A percentile compares a stretch with the other conserved stretches of the same genome.
These are phyloP conservation scores for Polydrusus cervinus DNA, from an alignment of 2,888 invertebrate genomes.

Conservation along the genomic window DNA sequence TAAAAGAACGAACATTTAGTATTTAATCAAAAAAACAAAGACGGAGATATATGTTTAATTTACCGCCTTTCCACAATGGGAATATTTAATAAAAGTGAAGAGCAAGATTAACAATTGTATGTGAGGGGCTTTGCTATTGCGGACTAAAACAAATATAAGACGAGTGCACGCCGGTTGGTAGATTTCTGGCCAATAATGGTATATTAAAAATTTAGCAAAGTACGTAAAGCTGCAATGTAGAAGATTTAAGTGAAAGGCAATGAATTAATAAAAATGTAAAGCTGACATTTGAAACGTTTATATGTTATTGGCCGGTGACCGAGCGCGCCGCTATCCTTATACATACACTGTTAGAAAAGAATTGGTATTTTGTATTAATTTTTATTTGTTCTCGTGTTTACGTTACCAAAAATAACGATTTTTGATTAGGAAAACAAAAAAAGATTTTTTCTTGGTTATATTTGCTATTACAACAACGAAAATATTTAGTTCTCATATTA, in stretches of 20 bases:
- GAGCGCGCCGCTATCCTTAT: too few species aligned
- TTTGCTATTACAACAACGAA: too few species aligned
- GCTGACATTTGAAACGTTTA: too few species aligned
- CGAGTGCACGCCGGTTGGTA: constrained; percentile 32
- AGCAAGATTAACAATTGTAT: constrained; percentile 55
- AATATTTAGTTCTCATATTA: too few species aligned
- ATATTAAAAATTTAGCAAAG: constrained; percentile 54
- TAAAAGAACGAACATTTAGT: constrained; percentile 3
- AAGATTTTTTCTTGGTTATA: too few species aligned
- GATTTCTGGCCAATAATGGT: constrained; percentile 48
- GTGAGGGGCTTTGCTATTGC: constrained; percentile 45
- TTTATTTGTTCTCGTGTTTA: too few species aligned
- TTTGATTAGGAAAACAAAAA: too few species aligned
- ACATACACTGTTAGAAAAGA: too few species aligned
- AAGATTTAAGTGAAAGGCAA: constrained; percentile 28
- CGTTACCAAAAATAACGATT: too few species aligned
- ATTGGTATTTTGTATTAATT: too few species aligned
- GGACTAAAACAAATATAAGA: constrained; percentile 53
- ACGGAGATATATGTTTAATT: constrained; percentile 49
- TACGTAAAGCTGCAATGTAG: constrained; percentile 40
- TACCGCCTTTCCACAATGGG: constrained; percentile 49
- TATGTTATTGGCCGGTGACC: too few species aligned
- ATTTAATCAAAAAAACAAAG: constrained; percentile 35
- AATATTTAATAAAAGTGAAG: constrained; percentile 56
- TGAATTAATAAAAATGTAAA: constrained; percentile 32